Evolutionary conservation across 2,113 vertebrate species (phyloP).

Genomic region (Ptychochromis oligacanthus): DNA sequence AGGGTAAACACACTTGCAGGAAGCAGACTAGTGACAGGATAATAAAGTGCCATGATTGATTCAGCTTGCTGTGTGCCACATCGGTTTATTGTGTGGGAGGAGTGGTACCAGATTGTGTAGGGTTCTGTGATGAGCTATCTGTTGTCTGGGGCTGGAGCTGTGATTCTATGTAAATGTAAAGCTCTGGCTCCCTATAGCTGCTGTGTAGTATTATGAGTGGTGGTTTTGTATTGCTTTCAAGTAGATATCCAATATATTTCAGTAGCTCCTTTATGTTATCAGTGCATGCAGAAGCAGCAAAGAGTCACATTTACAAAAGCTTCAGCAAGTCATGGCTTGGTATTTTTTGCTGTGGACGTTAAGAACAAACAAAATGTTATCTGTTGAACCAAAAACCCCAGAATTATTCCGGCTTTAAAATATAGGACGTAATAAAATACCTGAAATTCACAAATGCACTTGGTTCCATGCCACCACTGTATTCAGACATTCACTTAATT

Average conservation of each 20-base stretch:
- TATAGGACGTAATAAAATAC: neutral
- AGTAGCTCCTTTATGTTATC: neutral
- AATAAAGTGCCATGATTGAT: slow-evolving; percentile 84
- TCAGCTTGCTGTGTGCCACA: slow-evolving; percentile 74
- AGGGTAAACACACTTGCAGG: slow-evolving; percentile 79
- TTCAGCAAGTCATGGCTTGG: too few relatives aligned
- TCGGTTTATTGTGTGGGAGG: slow-evolving; percentile 75
- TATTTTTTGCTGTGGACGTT: too few relatives aligned
- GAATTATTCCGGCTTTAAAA: too few relatives aligned
- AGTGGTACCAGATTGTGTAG: slow-evolving; percentile 73
- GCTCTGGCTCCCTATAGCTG: slow-evolving; percentile 5
- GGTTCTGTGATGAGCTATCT: slow-evolving; percentile 66
- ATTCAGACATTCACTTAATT: neutral
- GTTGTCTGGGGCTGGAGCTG: slow-evolving; percentile 33
- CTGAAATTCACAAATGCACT: neutral
- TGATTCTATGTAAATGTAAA: slow-evolving; percentile 41
- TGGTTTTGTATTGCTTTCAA: neutral
- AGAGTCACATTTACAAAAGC: neutral
- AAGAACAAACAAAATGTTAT: too few relatives aligned
- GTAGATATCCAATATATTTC: neutral
- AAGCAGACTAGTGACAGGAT: slow-evolving; percentile 81
- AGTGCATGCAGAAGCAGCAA: neutral
- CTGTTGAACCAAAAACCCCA: neutral
- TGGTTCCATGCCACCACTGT: neutral
- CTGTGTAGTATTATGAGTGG: neutral